These are phyloP conservation scores for Nomada lathburiana DNA, from an alignment of 2,888 invertebrate genomes.

Conservation along the genomic window DNA sequence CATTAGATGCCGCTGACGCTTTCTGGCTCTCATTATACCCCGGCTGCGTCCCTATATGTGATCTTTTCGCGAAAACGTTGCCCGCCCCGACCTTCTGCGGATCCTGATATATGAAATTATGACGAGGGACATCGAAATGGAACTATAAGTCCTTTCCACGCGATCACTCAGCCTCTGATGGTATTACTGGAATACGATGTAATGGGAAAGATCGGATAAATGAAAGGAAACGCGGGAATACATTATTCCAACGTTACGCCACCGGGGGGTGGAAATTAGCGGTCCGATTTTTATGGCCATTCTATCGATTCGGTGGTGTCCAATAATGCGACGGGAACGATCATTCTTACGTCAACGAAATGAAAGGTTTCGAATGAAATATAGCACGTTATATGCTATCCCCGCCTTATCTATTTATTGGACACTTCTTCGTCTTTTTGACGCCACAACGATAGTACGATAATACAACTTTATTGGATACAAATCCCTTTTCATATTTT, in stretches of 20 bases:
- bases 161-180: conserved; percentile 45
- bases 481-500: no score
- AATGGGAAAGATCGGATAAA: conserved; percentile 63
- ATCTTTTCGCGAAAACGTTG: conserved; percentile 74
- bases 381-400: background rate
- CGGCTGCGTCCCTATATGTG: conserved; percentile 76
- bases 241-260: conserved; percentile 19
- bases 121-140: conserved; percentile 73
- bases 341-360: background rate
- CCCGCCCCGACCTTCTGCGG: conserved; percentile 72
- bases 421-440: no score
- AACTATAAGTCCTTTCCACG: conserved; percentile 42
- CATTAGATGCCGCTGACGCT: conserved; percentile 84
- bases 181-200: conserved; percentile 51
- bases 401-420: no score
- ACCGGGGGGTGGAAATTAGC: conserved; percentile 22
- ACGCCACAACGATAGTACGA: no score
- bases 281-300: conserved; percentile 17
- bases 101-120: conserved; percentile 82
- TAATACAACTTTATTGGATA: no score
- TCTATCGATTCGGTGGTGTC: background rate
- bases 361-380: background rate
- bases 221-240: conserved; percentile 59
- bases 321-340: background rate
- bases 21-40: conserved; percentile 82